Evolutionary conservation across 2,797 vertebrate genomes (phyloP), one percentile per base, ranked within the genome.

Genomic region (Coccyzus lansbergi): DNA sequence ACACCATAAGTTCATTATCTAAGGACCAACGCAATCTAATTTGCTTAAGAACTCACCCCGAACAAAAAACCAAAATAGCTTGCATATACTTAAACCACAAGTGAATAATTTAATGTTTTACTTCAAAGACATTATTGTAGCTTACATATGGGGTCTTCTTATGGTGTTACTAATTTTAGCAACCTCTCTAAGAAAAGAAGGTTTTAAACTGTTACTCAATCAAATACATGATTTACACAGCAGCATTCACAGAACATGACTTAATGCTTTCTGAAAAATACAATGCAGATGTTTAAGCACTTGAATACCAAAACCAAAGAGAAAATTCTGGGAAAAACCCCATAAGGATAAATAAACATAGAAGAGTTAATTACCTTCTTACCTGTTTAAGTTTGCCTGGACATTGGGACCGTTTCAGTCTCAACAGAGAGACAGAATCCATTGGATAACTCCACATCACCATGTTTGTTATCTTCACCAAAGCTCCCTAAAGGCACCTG

Each of bases 141-240:
- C 68, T 76, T 76, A 60, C 67, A 92, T 89, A 91, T 60, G 60
- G 80, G 74, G 31, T 4, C 72, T 91, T 90, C 84, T 79, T 86
- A 49, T 60, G 29, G 7, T 26, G 26, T 74, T 94, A 59, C 90
- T 87, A 89, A 94, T 87, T 94, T 93, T 96, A 94, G 75, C 75
- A 74, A 74, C 38, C 24, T 38, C 52, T 83, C 59, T 80, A 70
- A 92, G 34, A 42, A 69, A 90, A 68, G 59, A 58, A 70, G 33
- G 40, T 24, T 94, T 71, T 90, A 93, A 92, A 92, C 53, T 80
- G 49, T 74, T 96, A 72, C 88, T 90, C 76, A 88, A 38, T 67
- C 48, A 88, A 92, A 82, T 49, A 83, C 25, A 63, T 25, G 60
- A 86, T 94, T 91, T 94, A 93, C 3, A 7, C 67, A 84, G 74